Evolutionary conservation across 2,888 invertebrate species (phyloP), one percentile per base, ranked within the genome.

Genomic region (Ichneumoninae sp.): DNA sequence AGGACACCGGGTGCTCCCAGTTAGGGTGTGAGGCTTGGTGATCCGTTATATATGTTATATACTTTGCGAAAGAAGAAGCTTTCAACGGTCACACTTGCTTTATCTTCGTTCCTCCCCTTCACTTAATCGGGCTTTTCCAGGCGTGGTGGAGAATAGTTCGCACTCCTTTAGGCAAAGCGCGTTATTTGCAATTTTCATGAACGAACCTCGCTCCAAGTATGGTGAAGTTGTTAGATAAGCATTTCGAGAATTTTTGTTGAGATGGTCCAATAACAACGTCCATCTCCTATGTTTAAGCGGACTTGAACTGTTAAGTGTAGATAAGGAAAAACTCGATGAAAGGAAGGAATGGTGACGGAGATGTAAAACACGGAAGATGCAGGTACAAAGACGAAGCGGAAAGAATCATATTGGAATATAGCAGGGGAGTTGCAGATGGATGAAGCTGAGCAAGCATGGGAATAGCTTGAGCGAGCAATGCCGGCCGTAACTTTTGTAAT

Each of bases 401-500:
- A 57, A 75, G n/a, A 76, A 66, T 65, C 60, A 74, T 70, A 62
- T n/a, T 57, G 68, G 36, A 66, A 50, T 60, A 78, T 78, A 72
- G 60, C 69, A 75, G 75, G 60, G 62, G 60, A 79, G 85, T 83
- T 80, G 74, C 40, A 52, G 82, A 75, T 68, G 76, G 72, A 60
- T 62, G 72, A 75, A 69, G 65, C 40, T 71, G 80, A 80, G 72
- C 71, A 83, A 74, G 70, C 50, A 68, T 71, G 47, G 66, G 72
- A 80, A 82, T 86, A 47, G 68, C 54, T 79, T 47, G 76, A 57
- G 62, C 69, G 69, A 47, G 66, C 57, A 80, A 76, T 81, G 78
- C 84, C 81, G 78, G 88, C 88, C 89, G 90, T 91, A 93, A 93
- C 93, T 92, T 93, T 91, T 91, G 91, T 92, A 93, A 93, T 93